Percentiles rank a stretch among this genome's conserved stretches.
These are phyloP conservation scores for Pogonocherus hispidulus DNA, from an alignment of 2,888 invertebrate genomes.

Conservation along the genomic window DNA sequence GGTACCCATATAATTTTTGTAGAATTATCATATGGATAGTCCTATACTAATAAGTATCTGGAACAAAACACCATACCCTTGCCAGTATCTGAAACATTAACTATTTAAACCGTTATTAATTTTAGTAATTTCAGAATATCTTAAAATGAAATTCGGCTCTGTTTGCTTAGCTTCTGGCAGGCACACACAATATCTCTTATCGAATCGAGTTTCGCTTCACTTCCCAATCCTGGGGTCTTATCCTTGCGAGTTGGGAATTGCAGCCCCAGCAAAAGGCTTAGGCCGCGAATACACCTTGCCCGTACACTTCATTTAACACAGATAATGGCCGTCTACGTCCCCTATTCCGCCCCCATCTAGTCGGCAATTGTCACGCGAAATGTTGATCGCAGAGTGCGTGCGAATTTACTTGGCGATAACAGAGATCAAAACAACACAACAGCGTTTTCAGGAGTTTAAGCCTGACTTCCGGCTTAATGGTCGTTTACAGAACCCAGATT, in stretches of 20 bases:
- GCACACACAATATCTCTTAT: conserved; percentile 66
- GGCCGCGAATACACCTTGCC: conserved; percentile 66
- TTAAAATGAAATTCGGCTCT: conserved; percentile 22
- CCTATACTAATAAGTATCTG: too few species aligned
- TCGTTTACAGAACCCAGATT: conserved; percentile 46
- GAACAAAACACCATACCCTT: too few species aligned
- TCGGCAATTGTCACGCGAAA: conserved; percentile 61
- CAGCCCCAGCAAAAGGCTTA: conserved; percentile 67
- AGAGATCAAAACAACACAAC: conserved; percentile 64
- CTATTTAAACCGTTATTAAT: too few species aligned
- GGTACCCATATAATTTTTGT: too few species aligned
- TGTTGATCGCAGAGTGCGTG: conserved; percentile 66
- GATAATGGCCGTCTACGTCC: conserved; percentile 71
- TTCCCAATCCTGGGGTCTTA: conserved; percentile 66
- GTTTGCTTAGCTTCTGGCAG: conserved; percentile 56
- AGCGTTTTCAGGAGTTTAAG: conserved; percentile 59
- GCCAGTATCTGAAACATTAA: too few species aligned
- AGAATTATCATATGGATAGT: too few species aligned
- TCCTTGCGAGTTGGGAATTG: conserved; percentile 66
- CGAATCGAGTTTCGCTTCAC: conserved; percentile 67
- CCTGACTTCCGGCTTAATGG: conserved; percentile 58
- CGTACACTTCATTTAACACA: conserved; percentile 69
- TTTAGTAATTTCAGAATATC: not conserved
- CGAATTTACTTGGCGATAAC: conserved; percentile 65
- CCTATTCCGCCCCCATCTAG: conserved; percentile 59